phyloP scores from a whole-genome alignment of 1,140 invertebrate genomes.

The Aphaenogaster floridana region DNA sequence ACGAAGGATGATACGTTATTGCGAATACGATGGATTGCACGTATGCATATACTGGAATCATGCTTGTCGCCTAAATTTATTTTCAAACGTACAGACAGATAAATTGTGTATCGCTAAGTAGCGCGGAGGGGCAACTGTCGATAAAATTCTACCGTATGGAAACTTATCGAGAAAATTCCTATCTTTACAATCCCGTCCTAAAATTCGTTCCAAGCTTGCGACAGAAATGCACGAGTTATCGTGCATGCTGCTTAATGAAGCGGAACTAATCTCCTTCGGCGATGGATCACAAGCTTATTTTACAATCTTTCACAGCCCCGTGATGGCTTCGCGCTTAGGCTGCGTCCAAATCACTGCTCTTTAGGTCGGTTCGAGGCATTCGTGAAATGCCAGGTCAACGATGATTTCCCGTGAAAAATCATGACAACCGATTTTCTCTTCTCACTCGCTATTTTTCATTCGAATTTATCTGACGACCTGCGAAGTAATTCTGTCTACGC shows the following conservation, averaged over 20 bases:
- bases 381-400: background rate
- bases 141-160: background rate
- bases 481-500: slow-evolving; percentile 11
- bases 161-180: slow-evolving; percentile 8
- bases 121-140: background rate
- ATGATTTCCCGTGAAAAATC: slow-evolving; percentile 45
- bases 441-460: slow-evolving; percentile 56
- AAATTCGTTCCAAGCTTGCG: slow-evolving; percentile 17
- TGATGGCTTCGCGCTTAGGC: slow-evolving; percentile 2
- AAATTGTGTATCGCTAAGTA: background rate
- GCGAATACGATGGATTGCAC: slow-evolving; percentile 39
- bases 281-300: slow-evolving; percentile 61
- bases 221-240: slow-evolving; percentile 38
- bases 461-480: slow-evolving; percentile 51
- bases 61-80: slow-evolving; percentile 26
- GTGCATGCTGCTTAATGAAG: slow-evolving; percentile 56
- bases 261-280: slow-evolving; percentile 59
- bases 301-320: slow-evolving; percentile 33
- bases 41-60: background rate
- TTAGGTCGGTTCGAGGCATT: background rate
- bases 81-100: slow-evolving; percentile 24
- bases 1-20: slow-evolving; percentile 43
- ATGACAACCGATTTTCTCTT: slow-evolving; percentile 30
- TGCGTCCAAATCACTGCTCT: slow-evolving; percentile 40
- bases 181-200: background rate